Evolutionary conservation across 2,888 invertebrate genomes (phyloP).

Genomic region (Rhamnusium bicolor): DNA sequence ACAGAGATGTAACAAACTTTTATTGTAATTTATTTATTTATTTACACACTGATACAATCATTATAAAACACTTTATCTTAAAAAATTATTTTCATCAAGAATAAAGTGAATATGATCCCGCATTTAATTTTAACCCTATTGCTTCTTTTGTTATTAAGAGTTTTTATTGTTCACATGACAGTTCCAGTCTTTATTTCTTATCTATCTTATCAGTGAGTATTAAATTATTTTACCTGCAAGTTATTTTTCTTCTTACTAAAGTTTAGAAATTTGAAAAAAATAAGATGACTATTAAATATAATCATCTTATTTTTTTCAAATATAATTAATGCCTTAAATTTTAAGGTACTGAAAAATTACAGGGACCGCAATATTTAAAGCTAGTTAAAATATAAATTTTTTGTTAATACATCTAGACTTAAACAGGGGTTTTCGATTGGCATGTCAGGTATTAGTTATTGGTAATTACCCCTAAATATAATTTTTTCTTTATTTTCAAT

Average conservation of each 20-base stretch:
- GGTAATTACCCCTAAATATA: no score
- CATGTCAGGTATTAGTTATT: no score
- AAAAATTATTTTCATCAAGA: constrained; percentile 43
- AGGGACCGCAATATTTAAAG: no score
- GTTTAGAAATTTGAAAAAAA: not conserved
- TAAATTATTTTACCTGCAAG: constrained; percentile 23
- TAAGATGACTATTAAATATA: not conserved
- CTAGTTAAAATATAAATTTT: no score
- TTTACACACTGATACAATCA: constrained; percentile 57
- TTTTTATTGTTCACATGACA: constrained; percentile 41
- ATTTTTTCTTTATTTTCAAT: no score
- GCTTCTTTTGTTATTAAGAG: constrained; percentile 39
- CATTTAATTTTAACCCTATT: constrained; percentile 42
- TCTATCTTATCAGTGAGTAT: constrained; percentile 48
- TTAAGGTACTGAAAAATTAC: no score
- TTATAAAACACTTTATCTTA: constrained; percentile 48
- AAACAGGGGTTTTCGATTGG: no score
- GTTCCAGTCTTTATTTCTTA: constrained; percentile 43
- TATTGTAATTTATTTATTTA: constrained; percentile 52
- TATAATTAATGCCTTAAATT: no score
- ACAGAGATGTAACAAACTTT: constrained; percentile 55
- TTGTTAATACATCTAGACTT: no score
- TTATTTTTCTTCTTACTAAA: constrained; percentile 5
- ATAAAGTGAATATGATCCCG: constrained; percentile 45
- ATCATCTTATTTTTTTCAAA: no score